Conservation (phyloP, 2,888 invertebrate genomes). For the Strigamia transsilvanica region DNA sequence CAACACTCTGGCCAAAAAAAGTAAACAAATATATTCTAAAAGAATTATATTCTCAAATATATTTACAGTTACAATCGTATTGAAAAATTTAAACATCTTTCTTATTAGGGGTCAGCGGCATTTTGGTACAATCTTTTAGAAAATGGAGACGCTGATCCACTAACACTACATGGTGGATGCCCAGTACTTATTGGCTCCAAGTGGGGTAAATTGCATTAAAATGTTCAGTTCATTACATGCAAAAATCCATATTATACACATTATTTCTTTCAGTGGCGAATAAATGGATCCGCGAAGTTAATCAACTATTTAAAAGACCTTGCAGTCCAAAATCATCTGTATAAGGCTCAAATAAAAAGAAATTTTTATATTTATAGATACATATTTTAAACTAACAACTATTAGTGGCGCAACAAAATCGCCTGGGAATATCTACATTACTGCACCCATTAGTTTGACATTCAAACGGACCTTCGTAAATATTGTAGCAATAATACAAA, state of each 20-base stretch:
- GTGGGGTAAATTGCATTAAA: constrained; percentile 61
- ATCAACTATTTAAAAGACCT: background rate
- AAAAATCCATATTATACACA: background rate
- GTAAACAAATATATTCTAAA: background rate
- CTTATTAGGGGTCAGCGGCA: constrained; percentile 62
- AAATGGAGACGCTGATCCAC: constrained; percentile 62
- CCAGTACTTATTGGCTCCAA: constrained; percentile 66
- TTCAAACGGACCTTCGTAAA: constrained; percentile 60
- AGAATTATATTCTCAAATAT: background rate
- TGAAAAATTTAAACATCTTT: background rate
- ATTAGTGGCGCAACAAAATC: constrained; percentile 58
- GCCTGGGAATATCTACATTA: constrained; percentile 58
- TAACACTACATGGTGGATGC: constrained; percentile 63
- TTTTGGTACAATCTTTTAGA: constrained; percentile 66
- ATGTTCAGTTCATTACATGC: background rate
- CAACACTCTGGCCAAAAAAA: constrained; percentile 59
- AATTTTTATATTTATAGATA: background rate
- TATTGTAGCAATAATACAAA: constrained; percentile 60
- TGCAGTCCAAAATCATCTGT: background rate
- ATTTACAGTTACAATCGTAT: background rate
- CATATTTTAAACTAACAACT: background rate
- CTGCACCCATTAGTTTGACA: constrained; percentile 60
- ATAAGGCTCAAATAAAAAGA: background rate
- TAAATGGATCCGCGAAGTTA: constrained; percentile 10
- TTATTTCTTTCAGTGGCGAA: background rate